Evolutionary conservation across 2,797 vertebrate species (phyloP).

Genomic region (Benthosema pterotum): DNA sequence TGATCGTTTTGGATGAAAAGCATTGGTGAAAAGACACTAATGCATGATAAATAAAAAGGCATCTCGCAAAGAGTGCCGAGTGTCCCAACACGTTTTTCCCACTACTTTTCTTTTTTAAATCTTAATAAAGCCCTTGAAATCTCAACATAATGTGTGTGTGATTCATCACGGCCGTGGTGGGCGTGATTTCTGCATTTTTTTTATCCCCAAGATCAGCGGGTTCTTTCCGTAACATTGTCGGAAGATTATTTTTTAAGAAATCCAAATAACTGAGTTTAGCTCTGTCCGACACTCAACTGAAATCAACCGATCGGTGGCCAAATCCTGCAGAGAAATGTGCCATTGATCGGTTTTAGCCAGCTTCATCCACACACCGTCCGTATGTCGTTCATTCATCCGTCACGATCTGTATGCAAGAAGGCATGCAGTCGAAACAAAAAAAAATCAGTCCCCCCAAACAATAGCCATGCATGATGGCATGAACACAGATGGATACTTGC

Average conservation of each 20-base stretch:
- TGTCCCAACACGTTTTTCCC: not conserved
- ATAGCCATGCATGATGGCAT: conserved; percentile 26
- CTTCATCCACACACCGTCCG: not conserved
- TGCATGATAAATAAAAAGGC: not conserved
- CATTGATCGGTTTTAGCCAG: not conserved
- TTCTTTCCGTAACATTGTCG: not conserved
- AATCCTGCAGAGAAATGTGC: not conserved
- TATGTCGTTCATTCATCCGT: not conserved
- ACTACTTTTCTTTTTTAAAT: too few species aligned
- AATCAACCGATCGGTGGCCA: not conserved
- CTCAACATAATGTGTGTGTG: conserved; percentile 1
- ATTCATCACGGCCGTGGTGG: conserved; percentile 1
- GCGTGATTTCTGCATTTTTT: not conserved
- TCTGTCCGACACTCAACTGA: too few species aligned
- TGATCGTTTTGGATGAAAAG: too few species aligned
- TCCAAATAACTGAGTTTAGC: too few species aligned
- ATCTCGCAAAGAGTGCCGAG: not conserved
- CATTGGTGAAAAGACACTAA: too few species aligned
- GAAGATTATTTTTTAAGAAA: too few species aligned
- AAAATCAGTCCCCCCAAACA: conserved; percentile 46
- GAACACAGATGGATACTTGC: not conserved
- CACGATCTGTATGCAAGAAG: conserved; percentile 2
- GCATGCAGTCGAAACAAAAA: conserved; percentile 11
- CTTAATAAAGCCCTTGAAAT: too few species aligned
- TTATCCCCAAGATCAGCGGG: not conserved